A percentile compares a stretch with the other conserved stretches of the same genome.
Conservation (phyloP, 1,140 invertebrate species). For the Venustaconcha ellipsiformis region DNA sequence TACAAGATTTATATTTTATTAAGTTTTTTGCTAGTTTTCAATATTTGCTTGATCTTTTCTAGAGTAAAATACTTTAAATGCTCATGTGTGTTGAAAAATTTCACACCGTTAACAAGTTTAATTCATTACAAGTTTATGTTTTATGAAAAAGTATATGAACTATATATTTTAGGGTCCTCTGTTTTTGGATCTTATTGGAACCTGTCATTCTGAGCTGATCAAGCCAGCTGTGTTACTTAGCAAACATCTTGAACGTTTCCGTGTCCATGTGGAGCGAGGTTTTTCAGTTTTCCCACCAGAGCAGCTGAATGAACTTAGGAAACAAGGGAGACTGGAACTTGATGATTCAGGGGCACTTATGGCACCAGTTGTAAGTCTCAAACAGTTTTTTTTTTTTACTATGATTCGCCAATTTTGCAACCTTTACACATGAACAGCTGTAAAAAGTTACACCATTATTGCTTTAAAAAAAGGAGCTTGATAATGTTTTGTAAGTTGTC, state of each 20-base stretch:
- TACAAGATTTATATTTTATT: too few relatives aligned
- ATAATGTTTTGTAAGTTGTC: too few relatives aligned
- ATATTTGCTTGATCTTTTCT: not conserved
- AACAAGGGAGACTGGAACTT: slow-evolving; percentile 53
- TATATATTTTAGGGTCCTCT: slow-evolving; percentile 58
- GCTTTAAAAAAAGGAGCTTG: too few relatives aligned
- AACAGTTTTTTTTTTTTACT: too few relatives aligned
- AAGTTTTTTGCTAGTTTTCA: too few relatives aligned
- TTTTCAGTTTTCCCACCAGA: slow-evolving; percentile 65
- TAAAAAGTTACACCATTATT: too few relatives aligned
- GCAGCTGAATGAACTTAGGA: slow-evolving; percentile 61
- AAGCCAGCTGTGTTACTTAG: slow-evolving; percentile 64
- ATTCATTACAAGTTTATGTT: too few relatives aligned
- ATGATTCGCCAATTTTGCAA: too few relatives aligned
- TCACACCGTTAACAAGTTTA: not conserved
- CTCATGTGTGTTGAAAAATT: not conserved
- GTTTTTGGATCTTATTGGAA: slow-evolving; percentile 66
- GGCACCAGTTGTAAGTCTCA: slow-evolving; percentile 39
- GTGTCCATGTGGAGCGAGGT: slow-evolving; percentile 58
- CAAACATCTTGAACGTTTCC: slow-evolving; percentile 59
- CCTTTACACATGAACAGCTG: too few relatives aligned
- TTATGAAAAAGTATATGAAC: not conserved
- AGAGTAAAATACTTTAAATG: not conserved
- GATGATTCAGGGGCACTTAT: slow-evolving; percentile 59
- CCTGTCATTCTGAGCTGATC: slow-evolving; percentile 64